Percentiles rank a stretch among this genome's conserved stretches.
Evolutionary conservation across 2,113 vertebrate species (phyloP).

Genomic region (Hippocampus zosterae): DNA sequence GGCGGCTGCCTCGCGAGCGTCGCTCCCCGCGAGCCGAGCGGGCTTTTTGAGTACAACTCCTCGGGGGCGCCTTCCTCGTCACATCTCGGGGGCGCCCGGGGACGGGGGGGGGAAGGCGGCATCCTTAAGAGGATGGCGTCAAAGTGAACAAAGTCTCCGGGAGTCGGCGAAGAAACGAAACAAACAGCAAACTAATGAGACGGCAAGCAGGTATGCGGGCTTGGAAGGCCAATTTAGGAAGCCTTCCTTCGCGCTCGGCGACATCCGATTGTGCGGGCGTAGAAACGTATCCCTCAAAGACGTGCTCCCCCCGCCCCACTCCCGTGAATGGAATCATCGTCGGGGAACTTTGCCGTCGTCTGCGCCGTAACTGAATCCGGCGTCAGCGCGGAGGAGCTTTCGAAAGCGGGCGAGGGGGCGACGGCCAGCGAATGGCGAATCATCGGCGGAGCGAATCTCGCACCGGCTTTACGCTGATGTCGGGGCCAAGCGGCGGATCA

Average conservation of each 20-base stretch:
- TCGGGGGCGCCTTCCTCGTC: slow-evolving; percentile 67
- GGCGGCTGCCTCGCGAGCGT: slow-evolving; percentile 38
- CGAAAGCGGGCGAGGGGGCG: background rate
- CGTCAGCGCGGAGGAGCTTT: slow-evolving; percentile 46
- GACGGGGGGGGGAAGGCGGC: slow-evolving; percentile 59
- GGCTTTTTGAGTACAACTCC: slow-evolving; percentile 77
- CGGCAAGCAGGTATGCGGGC: slow-evolving; percentile 64
- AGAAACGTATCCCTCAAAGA: slow-evolving; percentile 38
- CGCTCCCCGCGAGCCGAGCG: slow-evolving; percentile 66
- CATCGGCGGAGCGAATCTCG: background rate
- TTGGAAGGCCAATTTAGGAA: slow-evolving; percentile 73
- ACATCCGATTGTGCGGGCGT: slow-evolving; percentile 32
- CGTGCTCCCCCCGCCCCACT: too few relatives aligned
- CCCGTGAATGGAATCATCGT: slow-evolving; percentile 77
- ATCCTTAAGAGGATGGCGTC: slow-evolving; percentile 73
- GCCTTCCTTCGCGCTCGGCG: slow-evolving; percentile 58
- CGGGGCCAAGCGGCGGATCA: background rate
- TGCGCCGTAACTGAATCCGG: background rate
- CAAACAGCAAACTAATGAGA: slow-evolving; percentile 75
- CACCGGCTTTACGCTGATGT: background rate
- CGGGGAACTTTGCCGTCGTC: slow-evolving; percentile 63
- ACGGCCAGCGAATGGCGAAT: background rate
- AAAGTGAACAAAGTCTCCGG: slow-evolving; percentile 72
- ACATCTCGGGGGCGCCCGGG: slow-evolving; percentile 76
- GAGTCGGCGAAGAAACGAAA: slow-evolving; percentile 66